Evolutionary conservation across 2,888 invertebrate species (phyloP).

Genomic region (Dusona sp.): DNA sequence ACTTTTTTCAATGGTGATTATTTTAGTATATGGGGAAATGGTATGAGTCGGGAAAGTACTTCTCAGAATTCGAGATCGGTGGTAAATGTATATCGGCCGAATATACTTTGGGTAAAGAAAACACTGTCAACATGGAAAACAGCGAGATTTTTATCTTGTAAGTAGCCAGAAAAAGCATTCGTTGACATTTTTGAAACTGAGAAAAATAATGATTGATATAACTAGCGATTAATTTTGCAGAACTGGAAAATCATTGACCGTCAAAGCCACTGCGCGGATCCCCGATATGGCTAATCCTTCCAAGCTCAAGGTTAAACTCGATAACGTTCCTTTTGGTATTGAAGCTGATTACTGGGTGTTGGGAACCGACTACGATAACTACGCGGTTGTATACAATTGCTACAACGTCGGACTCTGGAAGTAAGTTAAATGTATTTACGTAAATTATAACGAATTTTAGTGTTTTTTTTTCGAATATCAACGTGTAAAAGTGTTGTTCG

Average conservation of each 20-base stretch:
- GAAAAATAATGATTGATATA: not conserved
- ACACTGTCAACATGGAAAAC: slow-evolving; percentile 84
- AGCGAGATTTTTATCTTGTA: not conserved
- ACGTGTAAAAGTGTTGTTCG: too few species aligned
- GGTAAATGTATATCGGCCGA: slow-evolving; percentile 91
- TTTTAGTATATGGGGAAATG: slow-evolving; percentile 18
- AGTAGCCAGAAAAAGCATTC: not conserved
- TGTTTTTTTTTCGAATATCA: too few species aligned
- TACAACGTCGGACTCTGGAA: slow-evolving; percentile 86
- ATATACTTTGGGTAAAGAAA: slow-evolving; percentile 86
- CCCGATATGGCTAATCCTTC: slow-evolving; percentile 86
- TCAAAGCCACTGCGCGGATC: slow-evolving; percentile 87
- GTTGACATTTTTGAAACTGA: not conserved
- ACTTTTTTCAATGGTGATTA: not conserved
- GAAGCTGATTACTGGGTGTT: slow-evolving; percentile 87
- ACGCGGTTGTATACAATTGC: slow-evolving; percentile 88
- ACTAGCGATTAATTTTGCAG: slow-evolving; percentile 81
- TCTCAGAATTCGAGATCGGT: slow-evolving; percentile 90
- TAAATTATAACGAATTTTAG: too few species aligned
- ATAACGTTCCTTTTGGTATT: slow-evolving; percentile 86
- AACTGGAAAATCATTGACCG: slow-evolving; percentile 81
- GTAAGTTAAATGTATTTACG: slow-evolving; percentile 70
- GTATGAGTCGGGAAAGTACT: slow-evolving; percentile 90
- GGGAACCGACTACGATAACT: slow-evolving; percentile 88
- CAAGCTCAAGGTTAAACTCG: slow-evolving; percentile 88